Evolutionary conservation across 2,888 invertebrate species (phyloP).

Genomic region (Griposia aprilina): DNA sequence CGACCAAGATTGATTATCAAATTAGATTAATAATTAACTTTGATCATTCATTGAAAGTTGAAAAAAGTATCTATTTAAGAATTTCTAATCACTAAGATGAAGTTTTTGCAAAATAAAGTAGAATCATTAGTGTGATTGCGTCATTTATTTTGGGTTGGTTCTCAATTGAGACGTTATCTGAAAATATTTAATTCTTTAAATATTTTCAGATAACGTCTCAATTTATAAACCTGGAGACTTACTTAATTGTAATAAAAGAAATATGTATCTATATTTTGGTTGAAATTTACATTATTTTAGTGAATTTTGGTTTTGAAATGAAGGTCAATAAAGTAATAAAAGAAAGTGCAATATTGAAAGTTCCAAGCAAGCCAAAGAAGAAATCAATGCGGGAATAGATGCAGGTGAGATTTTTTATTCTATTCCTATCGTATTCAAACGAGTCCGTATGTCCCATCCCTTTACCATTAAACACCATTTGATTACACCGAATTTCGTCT

Average conservation of each 20-base stretch:
- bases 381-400: not conserved
- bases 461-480: conserved; percentile 23
- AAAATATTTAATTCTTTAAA: too few relatives aligned
- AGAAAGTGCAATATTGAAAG: not conserved
- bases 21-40: conserved; percentile 37
- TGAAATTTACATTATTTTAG: not conserved
- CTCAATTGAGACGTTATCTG: too few relatives aligned
- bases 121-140: conserved; percentile 12
- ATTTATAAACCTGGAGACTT: not conserved
- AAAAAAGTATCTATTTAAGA: conserved; percentile 21
- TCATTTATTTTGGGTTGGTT: conserved; percentile 18
- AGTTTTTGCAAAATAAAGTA: conserved; percentile 19
- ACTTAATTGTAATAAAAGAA: not conserved
- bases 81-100: not conserved
- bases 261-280: not conserved
- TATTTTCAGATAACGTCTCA: conserved; percentile 4
- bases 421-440: not conserved
- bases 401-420: too few relatives aligned
- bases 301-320: not conserved
- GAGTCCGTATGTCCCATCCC: not conserved
- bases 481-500: conserved; percentile 16
- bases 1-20: not conserved
- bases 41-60: conserved; percentile 26
- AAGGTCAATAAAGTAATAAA: not conserved
- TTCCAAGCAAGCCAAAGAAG: not conserved